phyloP scores from a whole-genome alignment of 1,140 invertebrate species.

The Diuraphis noxia region DNA sequence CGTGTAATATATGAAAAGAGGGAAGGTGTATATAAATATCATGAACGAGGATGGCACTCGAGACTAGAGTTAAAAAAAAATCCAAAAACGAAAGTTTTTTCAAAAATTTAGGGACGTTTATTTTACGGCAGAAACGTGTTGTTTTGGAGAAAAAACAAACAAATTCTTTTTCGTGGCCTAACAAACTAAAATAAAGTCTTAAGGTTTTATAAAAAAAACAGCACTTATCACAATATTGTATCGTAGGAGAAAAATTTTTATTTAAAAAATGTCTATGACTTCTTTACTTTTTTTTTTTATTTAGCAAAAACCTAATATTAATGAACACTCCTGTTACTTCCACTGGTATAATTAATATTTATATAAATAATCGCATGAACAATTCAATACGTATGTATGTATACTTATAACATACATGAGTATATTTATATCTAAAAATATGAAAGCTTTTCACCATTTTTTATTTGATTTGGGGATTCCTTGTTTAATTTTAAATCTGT shows the following conservation, averaged over 20 bases:
- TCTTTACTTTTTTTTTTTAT: not conserved
- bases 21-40: not conserved
- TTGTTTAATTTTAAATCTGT: conserved; percentile 11
- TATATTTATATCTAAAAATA: conserved; percentile 14
- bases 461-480: not conserved
- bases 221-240: conserved; percentile 52
- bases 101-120: conserved; percentile 16
- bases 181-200: conserved; percentile 52
- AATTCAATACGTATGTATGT: not conserved
- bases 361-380: conserved; percentile 7
- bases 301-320: conserved; percentile 44
- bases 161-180: conserved; percentile 8
- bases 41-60: conserved; percentile 44
- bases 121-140: conserved; percentile 51
- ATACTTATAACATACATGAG: not conserved
- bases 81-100: not conserved
- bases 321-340: conserved; percentile 53
- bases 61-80: conserved; percentile 52
- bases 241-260: conserved; percentile 47
- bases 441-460: conserved; percentile 33
- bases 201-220: conserved; percentile 45
- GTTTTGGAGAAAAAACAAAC: conserved; percentile 38
- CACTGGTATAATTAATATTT: conserved; percentile 42
- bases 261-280: conserved; percentile 43
- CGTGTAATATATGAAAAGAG: not conserved